Evolutionary conservation across 2,797 vertebrate genomes (phyloP).

Genomic region (Poecilia velifera): DNA sequence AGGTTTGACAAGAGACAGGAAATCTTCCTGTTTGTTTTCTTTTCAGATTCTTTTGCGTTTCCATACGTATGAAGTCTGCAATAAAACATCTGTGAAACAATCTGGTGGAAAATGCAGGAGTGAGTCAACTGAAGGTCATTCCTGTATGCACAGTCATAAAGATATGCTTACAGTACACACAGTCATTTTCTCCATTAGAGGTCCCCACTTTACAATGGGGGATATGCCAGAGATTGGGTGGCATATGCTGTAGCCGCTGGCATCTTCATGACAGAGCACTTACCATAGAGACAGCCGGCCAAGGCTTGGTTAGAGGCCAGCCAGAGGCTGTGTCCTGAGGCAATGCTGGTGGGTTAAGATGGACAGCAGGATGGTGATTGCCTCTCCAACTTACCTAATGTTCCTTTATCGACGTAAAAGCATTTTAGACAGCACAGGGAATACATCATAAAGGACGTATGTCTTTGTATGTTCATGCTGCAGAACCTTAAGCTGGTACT

Average conservation of each 20-base stretch:
- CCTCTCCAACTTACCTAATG: constrained; percentile 55
- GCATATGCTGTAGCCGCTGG: constrained; percentile 84
- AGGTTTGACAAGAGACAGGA: constrained; percentile 29
- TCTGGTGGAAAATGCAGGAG: constrained; percentile 47
- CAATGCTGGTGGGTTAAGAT: constrained; percentile 76
- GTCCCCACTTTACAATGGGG: constrained; percentile 78
- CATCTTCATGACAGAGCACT: constrained; percentile 86
- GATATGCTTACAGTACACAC: constrained; percentile 45
- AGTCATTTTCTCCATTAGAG: constrained; percentile 78
- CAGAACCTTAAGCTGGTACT: constrained; percentile 7
- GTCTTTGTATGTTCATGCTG: constrained; percentile 13
- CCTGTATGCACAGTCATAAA: constrained; percentile 40
- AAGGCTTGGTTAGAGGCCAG: constrained; percentile 75
- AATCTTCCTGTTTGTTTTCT: constrained; percentile 14
- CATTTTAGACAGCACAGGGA: constrained; percentile 24
- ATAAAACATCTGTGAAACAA: constrained; percentile 60
- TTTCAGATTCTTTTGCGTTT: constrained; percentile 30
- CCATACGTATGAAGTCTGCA: constrained; percentile 24
- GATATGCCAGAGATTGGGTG: constrained; percentile 81
- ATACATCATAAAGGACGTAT: background rate
- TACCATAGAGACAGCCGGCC: constrained; percentile 79
- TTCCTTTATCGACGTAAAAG: constrained; percentile 48
- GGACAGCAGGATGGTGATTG: constrained; percentile 61
- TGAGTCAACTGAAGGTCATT: constrained; percentile 77
- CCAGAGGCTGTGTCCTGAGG: constrained; percentile 81